Evolutionary conservation across 64 coral and sea anemone genomes (phyloP).

Genomic region (Catalaphyllia jardinei): DNA sequence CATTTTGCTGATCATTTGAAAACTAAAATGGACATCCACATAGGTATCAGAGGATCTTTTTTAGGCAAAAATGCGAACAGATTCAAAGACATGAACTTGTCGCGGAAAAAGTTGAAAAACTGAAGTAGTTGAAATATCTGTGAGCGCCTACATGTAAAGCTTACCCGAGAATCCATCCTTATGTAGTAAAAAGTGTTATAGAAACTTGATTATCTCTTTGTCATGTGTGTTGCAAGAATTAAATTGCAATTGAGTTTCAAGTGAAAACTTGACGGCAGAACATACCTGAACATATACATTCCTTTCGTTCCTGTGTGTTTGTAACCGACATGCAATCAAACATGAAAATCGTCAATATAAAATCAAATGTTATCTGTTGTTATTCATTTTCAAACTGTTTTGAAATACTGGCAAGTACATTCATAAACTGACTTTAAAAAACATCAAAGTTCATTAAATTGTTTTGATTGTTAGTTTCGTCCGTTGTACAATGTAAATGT

Average conservation of each 20-base stretch:
- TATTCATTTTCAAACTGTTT: too few relatives aligned
- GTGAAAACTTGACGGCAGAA: not conserved
- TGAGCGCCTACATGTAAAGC: too few relatives aligned
- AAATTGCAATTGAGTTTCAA: too few relatives aligned
- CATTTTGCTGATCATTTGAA: not conserved
- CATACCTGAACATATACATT: slow-evolving; percentile 6
- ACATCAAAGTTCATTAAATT: not conserved
- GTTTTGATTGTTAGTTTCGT: not conserved
- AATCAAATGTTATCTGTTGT: too few relatives aligned
- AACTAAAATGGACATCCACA: not conserved
- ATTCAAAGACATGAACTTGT: not conserved
- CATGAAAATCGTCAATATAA: too few relatives aligned
- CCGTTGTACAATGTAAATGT: not conserved
- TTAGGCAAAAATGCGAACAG: not conserved
- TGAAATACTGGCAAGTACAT: not conserved
- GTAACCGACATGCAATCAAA: not conserved
- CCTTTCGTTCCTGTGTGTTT: slow-evolving; percentile 8
- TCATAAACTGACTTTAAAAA: not conserved
- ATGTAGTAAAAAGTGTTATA: too few relatives aligned
- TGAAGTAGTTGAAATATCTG: too few relatives aligned
- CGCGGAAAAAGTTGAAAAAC: too few relatives aligned
- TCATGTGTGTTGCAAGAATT: too few relatives aligned
- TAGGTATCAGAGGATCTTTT: not conserved
- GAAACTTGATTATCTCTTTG: too few relatives aligned
- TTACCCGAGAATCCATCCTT: too few relatives aligned